These are phyloP conservation scores for Ceyx cyanopectus DNA, from an alignment of 2,113 vertebrate genomes.

Conservation along the genomic window DNA sequence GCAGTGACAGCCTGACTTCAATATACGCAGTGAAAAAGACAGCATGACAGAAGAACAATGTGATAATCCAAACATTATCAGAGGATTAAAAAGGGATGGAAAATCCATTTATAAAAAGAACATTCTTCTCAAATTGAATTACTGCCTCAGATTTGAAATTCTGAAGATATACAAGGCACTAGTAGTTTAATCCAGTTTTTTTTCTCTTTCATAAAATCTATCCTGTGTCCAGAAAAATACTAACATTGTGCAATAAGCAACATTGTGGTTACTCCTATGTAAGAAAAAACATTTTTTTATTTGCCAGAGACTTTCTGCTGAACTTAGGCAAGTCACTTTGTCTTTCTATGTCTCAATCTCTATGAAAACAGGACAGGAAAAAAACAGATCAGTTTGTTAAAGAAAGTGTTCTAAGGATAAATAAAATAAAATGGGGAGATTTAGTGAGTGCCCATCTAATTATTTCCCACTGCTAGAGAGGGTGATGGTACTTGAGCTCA, in stretches of 20 bases:
- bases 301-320: constrained; percentile 23
- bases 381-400: background rate
- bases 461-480: background rate
- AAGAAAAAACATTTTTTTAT: background rate
- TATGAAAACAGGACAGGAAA: background rate
- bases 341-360: background rate
- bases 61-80: constrained; percentile 34
- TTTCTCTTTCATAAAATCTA: constrained; percentile 40
- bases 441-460: background rate
- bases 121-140: constrained; percentile 36
- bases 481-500: background rate
- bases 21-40: constrained; percentile 18
- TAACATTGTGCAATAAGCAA: constrained; percentile 38
- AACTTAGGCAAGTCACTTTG: constrained; percentile 17
- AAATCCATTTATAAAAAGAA: constrained; percentile 61
- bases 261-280: constrained; percentile 40
- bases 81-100: constrained; percentile 36
- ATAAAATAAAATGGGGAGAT: background rate
- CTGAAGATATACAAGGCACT: constrained; percentile 30
- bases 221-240: constrained; percentile 10
- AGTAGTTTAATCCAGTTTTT: constrained; percentile 27
- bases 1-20: background rate
- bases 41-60: background rate
- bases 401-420: background rate
- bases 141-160: background rate